These are phyloP conservation scores for Stramonita haemastoma DNA, from an alignment of 2,888 invertebrate genomes.

Conservation along the genomic window DNA sequence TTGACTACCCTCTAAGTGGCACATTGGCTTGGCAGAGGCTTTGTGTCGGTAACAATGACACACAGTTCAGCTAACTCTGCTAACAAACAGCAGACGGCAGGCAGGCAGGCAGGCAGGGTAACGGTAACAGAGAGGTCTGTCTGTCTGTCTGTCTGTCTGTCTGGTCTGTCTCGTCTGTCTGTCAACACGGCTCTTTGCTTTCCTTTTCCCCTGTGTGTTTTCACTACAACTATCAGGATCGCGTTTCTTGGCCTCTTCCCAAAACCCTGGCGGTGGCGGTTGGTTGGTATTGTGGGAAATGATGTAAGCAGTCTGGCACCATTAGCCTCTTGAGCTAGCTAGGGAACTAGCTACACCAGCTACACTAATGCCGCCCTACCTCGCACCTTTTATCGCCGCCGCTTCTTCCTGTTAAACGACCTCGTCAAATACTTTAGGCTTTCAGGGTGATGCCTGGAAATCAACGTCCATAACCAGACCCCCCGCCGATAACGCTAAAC, in stretches of 20 bases:
- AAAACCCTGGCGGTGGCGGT: neutral
- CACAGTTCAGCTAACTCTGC: too few species aligned
- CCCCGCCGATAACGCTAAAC: neutral
- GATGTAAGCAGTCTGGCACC: slow-evolving; percentile 8
- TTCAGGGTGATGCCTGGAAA: neutral
- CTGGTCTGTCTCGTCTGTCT: neutral
- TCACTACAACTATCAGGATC: neutral
- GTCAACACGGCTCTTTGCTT: too few species aligned
- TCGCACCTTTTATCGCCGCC: neutral
- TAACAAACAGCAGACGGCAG: too few species aligned
- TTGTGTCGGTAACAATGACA: too few species aligned
- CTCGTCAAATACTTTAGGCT: slow-evolving; percentile 9
- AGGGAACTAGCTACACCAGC: neutral
- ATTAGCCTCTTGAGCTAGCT: neutral
- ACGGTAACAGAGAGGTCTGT: neutral
- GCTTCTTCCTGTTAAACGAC: neutral
- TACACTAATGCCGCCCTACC: neutral
- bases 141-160: neutral
- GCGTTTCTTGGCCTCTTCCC: neutral
- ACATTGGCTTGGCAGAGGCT: too few species aligned
- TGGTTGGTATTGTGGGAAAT: neutral
- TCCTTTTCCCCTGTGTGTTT: neutral
- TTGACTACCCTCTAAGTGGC: too few species aligned
- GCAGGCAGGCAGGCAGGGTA: too few species aligned
- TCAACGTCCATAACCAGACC: neutral